These are phyloP conservation scores for Podocnemis expansa DNA, from an alignment of 2,113 vertebrate genomes.

Conservation along the genomic window DNA sequence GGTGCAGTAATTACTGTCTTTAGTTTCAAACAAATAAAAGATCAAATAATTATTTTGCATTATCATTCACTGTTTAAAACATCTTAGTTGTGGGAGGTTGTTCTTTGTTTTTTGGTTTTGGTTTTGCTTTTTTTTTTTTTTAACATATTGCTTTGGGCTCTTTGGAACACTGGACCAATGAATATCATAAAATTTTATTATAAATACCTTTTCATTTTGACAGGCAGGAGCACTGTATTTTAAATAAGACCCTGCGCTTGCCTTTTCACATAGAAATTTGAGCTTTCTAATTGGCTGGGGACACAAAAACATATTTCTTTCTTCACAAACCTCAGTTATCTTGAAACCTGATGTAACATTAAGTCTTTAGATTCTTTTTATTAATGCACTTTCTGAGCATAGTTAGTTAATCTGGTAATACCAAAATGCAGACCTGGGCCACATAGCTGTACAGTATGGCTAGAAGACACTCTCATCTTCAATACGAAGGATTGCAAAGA, in stretches of 20 bases:
- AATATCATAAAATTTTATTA: neutral
- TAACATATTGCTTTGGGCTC: neutral
- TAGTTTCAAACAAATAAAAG: conserved; percentile 65
- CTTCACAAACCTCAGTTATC: neutral
- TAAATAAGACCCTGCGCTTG: neutral
- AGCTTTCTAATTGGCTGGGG: neutral
- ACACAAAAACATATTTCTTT: neutral
- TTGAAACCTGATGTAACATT: neutral
- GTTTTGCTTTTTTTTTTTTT: neutral
- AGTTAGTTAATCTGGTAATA: neutral
- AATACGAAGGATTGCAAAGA: neutral
- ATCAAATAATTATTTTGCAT: conserved; percentile 73
- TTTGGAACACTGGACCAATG: neutral
- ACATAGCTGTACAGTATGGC: neutral
- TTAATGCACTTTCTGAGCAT: neutral
- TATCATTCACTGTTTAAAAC: conserved; percentile 63
- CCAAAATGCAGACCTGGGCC: neutral
- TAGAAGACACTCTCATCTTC: neutral
- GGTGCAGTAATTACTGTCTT: conserved; percentile 73
- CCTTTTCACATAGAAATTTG: neutral
- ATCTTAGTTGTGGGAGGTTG: neutral
- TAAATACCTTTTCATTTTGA: neutral
- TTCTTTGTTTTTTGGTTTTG: neutral
- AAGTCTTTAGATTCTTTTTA: neutral
- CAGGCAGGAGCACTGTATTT: neutral